phyloP scores from a whole-genome alignment of 1,140 invertebrate genomes.

The Pogonus chalceus region DNA sequence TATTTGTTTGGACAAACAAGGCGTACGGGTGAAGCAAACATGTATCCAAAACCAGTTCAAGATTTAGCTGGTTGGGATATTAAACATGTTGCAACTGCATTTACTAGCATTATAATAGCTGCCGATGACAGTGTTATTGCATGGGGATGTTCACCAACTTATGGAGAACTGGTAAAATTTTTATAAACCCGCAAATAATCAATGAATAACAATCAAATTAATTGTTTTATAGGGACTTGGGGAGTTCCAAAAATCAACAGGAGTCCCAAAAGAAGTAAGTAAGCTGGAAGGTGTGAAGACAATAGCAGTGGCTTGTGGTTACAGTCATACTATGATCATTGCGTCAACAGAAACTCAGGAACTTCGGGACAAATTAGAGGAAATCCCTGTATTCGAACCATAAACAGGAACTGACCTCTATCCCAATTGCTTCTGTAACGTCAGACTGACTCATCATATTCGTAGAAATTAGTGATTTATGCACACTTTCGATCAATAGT shows the following conservation, averaged over 20 bases:
- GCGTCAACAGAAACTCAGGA: constrained; percentile 54
- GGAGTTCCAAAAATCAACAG: constrained; percentile 78
- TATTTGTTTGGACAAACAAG: constrained; percentile 88
- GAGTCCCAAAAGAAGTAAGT: constrained; percentile 70
- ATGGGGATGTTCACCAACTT: constrained; percentile 86
- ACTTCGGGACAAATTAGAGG: constrained; percentile 50
- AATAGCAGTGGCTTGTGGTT: constrained; percentile 70
- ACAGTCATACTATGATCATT: constrained; percentile 70
- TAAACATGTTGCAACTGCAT: constrained; percentile 64
- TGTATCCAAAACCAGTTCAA: constrained; percentile 92
- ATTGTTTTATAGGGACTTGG: constrained; percentile 70
- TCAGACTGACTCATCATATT: not conserved
- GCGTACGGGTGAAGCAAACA: constrained; percentile 84
- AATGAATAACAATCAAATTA: not conserved
- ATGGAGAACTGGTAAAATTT: constrained; percentile 82
- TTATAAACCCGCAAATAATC: constrained; percentile 19
- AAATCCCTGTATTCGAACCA: constrained; percentile 37
- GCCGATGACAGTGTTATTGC: constrained; percentile 84
- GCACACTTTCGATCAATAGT: no score
- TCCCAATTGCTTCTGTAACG: not conserved
- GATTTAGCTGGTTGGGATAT: constrained; percentile 88
- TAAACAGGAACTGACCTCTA: constrained; percentile 3
- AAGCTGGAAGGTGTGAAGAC: constrained; percentile 72
- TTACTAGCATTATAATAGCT: constrained; percentile 74
- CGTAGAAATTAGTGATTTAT: not conserved